Conservation (phyloP, 2,888 invertebrate genomes). For the Cryptocheilus praepositus region DNA sequence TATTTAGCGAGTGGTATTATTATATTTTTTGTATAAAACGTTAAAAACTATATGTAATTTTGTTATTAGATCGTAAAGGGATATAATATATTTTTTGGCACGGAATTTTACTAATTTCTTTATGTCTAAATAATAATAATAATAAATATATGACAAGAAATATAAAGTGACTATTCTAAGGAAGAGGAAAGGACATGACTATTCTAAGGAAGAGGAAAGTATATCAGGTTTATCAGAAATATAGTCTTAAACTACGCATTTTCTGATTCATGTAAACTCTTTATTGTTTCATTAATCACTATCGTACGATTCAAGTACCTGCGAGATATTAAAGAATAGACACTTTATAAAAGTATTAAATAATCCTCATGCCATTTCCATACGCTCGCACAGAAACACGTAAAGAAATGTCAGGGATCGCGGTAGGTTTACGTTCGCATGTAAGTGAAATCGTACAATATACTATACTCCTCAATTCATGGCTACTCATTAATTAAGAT, state of each 20-base stretch:
- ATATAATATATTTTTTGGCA: too few species aligned
- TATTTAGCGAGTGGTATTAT: too few species aligned
- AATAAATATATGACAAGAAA: too few species aligned
- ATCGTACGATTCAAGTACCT: conserved; percentile 23
- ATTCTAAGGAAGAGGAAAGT: too few species aligned
- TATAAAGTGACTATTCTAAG: too few species aligned
- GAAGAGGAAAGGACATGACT: too few species aligned
- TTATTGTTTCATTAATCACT: conserved; percentile 21
- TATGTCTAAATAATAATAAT: too few species aligned
- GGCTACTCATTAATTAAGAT: conserved; percentile 44
- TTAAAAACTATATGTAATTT: too few species aligned
- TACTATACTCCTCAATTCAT: conserved; percentile 32
- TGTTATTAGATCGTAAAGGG: too few species aligned
- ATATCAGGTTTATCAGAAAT: background rate
- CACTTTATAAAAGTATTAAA: conserved; percentile 8
- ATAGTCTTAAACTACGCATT: conserved; percentile 5
- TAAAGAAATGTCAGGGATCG: background rate
- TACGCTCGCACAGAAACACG: too few species aligned
- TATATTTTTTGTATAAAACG: too few species aligned
- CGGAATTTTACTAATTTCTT: too few species aligned
- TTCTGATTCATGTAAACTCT: conserved; percentile 41
- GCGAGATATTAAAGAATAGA: conserved; percentile 18
- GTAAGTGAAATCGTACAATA: conserved; percentile 22
- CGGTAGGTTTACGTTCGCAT: conserved; percentile 11
- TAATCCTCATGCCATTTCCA: conserved; percentile 14